Evolutionary conservation across 2,888 invertebrate genomes (phyloP), one percentile per base, ranked within the genome.

Genomic region (Euplexia lucipara): DNA sequence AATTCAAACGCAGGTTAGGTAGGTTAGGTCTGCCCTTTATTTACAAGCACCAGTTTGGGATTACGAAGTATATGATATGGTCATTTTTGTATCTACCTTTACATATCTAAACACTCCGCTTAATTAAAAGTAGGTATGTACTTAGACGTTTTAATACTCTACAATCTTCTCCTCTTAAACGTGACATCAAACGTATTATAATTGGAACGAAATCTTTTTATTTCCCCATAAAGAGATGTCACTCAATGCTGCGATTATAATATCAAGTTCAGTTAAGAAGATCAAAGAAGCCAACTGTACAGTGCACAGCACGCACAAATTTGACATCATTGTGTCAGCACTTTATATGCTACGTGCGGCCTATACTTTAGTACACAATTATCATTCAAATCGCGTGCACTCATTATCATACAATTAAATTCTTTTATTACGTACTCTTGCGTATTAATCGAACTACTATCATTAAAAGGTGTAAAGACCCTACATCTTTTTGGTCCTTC

Each of bases 201-300:
- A 78, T 73, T 52, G 34, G 48, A 56, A 48, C 18, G 3, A 56
- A 44, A 78, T 74, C 44, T n/a, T 52, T 14, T 32, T 42, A 53
- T 48, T 39, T 37, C 42, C n/a, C 30, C 47, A 42, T 48, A 64
- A 66, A 59, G 20, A 61, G 30, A 32, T 35, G 56, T 54, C 44
- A 57, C 34, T 42, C 52, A 62, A 62, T 52, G 34, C 52, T 26
- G 16, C 45, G 49, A 76, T 79, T 70, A 71, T 51, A 58, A 69
- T 62, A 74, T 70, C 63, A 58, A 66, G 48, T 72, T 71, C 39
- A 70, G 67, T 54, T 68, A 26, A 5, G 8, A 58, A 72, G 65
- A 77, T 79, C 77, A 81, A 81, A 78, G 65, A 63, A 75, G 62
- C 72, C 66, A 69, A 81, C 71, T 81, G 79, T 75, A 70, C n/a